Evolutionary conservation across 1,140 invertebrate species (phyloP), one percentile per base, ranked within the genome.

Genomic region (Leptoteleia sp.): DNA sequence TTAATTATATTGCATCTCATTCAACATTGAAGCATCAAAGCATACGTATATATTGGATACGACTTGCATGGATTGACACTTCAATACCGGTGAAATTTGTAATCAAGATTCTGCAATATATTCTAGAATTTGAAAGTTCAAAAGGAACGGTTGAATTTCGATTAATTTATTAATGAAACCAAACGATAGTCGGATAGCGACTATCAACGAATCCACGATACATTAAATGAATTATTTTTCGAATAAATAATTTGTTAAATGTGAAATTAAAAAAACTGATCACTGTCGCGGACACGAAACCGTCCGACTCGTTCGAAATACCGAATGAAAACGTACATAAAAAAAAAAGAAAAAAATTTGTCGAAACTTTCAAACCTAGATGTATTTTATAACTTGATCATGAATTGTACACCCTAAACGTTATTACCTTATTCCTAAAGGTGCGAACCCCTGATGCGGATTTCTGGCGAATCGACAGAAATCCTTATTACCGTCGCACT

Each of bases 401-500:
- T 72, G 33, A 54, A 72, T 54, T 61, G 29, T 72, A 78, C 55
- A 72, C n/a, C 52, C 82, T 87, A 86, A 79, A 77, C 52, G 68
- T 83, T 87, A 82, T n/a, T 81, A 65, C 62, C 81, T 86, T 84
- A 85, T 48, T 64, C 17, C 29, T 68, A 84, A 84, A 64, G 79
- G 65, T 83, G 80, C 72, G 79, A 81, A 81, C 35, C 76, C 72
- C 78, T 84, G 79, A 81, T 84, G 35, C 70, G 64, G 76, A 50
- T 76, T 71, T 61, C 80, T 64, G 62, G 35, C 50, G n/a, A 0
- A 37, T 11, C 27, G 11, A 81, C 82, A 48, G 62, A 62, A 62
- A 68, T 43, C 43, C 6, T 64, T 52, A 55, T 62, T 33, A 52
- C 40, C 9, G 57, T 65, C 65, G 73, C 73, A 77, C 80, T 87